Evolutionary conservation across 2,888 invertebrate species (phyloP).

Genomic region (Andrena fulva): DNA sequence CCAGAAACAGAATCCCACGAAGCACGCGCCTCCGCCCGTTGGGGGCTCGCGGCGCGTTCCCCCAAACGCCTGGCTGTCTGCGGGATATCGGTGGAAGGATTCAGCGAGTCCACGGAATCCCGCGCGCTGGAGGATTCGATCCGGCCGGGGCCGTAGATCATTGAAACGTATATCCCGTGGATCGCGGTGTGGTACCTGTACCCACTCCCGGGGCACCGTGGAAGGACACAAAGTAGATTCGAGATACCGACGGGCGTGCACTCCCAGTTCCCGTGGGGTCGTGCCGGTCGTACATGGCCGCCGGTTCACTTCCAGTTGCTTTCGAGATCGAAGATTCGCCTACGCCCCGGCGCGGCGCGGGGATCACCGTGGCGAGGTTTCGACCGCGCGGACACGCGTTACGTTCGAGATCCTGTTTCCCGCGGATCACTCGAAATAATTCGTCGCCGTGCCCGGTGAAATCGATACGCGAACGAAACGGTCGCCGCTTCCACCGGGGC

Average conservation of each 20-base stretch:
- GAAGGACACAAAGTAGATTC: slow-evolving; percentile 82
- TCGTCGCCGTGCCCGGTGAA: slow-evolving; percentile 51
- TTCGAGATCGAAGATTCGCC: slow-evolving; percentile 82
- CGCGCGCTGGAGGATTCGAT: slow-evolving; percentile 48
- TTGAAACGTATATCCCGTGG: slow-evolving; percentile 78
- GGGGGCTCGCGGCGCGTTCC: neutral
- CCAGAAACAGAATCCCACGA: slow-evolving; percentile 5
- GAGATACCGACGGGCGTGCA: slow-evolving; percentile 76
- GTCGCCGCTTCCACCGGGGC: slow-evolving; percentile 1
- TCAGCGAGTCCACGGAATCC: slow-evolving; percentile 57
- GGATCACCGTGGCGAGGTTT: slow-evolving; percentile 40
- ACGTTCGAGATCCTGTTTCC: slow-evolving; percentile 69
- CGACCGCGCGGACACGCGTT: slow-evolving; percentile 59
- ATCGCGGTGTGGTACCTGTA: slow-evolving; percentile 66
- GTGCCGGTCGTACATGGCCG: slow-evolving; percentile 66
- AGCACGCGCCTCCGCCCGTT: neutral
- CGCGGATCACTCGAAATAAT: slow-evolving; percentile 65
- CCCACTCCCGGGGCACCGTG: slow-evolving; percentile 69
- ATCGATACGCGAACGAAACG: slow-evolving; percentile 64
- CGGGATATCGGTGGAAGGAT: slow-evolving; percentile 48
- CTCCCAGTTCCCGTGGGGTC: slow-evolving; percentile 81
- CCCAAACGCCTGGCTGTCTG: slow-evolving; percentile 29
- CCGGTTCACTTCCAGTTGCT: slow-evolving; percentile 73
- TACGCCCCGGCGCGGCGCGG: slow-evolving; percentile 75
- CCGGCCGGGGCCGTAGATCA: slow-evolving; percentile 75